These are phyloP conservation scores for Amitus sp. DNA, from an alignment of 2,888 invertebrate genomes.

Conservation along the genomic window DNA sequence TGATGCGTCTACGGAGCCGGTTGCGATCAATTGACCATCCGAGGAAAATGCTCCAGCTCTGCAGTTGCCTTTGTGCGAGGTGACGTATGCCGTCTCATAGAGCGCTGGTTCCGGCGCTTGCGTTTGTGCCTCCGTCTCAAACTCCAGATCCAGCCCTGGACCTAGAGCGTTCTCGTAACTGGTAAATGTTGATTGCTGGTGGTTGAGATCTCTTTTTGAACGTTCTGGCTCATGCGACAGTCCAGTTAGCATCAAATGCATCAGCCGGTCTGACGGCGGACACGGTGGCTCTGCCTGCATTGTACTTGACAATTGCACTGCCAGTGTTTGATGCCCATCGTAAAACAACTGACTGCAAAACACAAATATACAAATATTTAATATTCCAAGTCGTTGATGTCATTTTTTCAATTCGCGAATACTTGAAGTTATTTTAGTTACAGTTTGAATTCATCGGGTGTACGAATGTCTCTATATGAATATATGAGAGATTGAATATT, in stretches of 20 bases:
- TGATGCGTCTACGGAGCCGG: constrained; percentile 99
- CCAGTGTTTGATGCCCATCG: constrained; percentile 95
- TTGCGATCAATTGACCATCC: constrained; percentile 96
- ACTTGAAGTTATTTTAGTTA: too few relatives aligned
- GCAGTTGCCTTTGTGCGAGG: constrained; percentile 96
- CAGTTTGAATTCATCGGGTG: too few relatives aligned
- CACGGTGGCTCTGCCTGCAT: constrained; percentile 94
- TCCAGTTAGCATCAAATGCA: constrained; percentile 87
- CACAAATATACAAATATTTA: too few relatives aligned
- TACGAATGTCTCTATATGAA: too few relatives aligned
- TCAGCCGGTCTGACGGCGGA: constrained; percentile 92
- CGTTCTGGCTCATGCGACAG: constrained; percentile 85
- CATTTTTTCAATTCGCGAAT: too few relatives aligned
- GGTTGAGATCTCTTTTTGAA: constrained; percentile 69
- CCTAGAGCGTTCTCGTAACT: constrained; percentile 73
- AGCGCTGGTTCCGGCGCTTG: constrained; percentile 96
- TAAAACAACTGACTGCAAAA: constrained; percentile 97
- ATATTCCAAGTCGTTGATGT: too few relatives aligned
- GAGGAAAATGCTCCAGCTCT: constrained; percentile 95
- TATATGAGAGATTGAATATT: too few relatives aligned
- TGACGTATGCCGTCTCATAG: constrained; percentile 99
- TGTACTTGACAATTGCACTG: constrained; percentile 82
- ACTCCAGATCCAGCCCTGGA: constrained; percentile 90
- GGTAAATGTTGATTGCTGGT: constrained; percentile 69
- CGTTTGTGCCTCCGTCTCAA: constrained; percentile 93